Evolutionary conservation across 2,888 invertebrate genomes (phyloP).

Genomic region (Coecobrya sp.): DNA sequence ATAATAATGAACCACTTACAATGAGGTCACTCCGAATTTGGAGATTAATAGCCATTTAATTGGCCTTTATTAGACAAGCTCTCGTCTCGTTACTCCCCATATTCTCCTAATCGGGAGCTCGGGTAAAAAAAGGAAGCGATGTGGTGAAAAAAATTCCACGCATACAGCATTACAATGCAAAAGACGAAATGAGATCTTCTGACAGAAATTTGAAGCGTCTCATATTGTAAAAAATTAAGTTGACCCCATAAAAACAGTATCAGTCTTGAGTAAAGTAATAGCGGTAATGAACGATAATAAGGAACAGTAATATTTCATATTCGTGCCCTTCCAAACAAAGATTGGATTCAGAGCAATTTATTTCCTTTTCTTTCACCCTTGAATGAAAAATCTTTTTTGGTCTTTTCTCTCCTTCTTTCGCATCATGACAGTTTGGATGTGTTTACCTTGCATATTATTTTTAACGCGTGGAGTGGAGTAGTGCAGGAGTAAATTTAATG

Average conservation of each 20-base stretch:
- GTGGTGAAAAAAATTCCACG: too few relatives aligned
- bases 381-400: constrained; percentile 21
- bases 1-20: neutral
- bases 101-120: neutral
- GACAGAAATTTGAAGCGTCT: too few relatives aligned
- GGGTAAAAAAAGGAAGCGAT: neutral
- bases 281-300: neutral
- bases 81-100: neutral
- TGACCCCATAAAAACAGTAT: constrained; percentile 10
- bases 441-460: constrained; percentile 25
- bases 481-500: too few relatives aligned
- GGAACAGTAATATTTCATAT: constrained; percentile 7
- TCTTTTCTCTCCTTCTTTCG: neutral
- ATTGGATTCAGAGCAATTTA: constrained; percentile 26
- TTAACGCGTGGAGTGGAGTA: neutral
- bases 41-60: constrained; percentile 9
- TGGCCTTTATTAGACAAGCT: constrained; percentile 22
- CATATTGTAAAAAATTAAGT: neutral
- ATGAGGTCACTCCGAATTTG: neutral
- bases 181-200: too few relatives aligned
- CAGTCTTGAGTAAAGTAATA: neutral
- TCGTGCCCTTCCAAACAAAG: constrained; percentile 21
- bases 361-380: constrained; percentile 49
- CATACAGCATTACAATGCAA: too few relatives aligned
- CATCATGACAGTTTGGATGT: constrained; percentile 30